phyloP scores from a whole-genome alignment of 2,888 invertebrate genomes.

The Chironomus tentans region DNA sequence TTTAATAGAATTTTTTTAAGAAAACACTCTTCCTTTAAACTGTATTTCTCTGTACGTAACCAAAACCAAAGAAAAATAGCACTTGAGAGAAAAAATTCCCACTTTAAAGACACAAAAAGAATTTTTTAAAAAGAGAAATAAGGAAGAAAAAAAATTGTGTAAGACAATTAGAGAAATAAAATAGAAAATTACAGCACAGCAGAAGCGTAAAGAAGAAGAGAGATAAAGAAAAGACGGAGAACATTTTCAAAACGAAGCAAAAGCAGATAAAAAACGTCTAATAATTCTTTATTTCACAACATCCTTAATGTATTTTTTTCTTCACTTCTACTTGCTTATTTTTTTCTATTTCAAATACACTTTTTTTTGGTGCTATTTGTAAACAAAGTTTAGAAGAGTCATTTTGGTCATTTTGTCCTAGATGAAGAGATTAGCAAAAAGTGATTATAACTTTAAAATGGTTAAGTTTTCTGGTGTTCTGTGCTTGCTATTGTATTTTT shows the following conservation, averaged over 20 bases:
- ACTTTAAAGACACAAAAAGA: background rate
- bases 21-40: background rate
- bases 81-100: background rate
- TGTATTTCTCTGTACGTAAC: background rate
- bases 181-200: background rate
- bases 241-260: constrained; percentile 6
- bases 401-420: no score
- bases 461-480: background rate
- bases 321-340: background rate
- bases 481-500: no score
- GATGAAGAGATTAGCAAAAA: no score
- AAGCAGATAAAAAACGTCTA: constrained; percentile 22
- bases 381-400: background rate
- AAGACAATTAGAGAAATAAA: background rate
- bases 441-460: background rate
- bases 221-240: background rate
- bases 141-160: background rate
- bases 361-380: background rate
- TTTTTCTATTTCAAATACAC: background rate
- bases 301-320: constrained; percentile 27
- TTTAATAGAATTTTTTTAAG: background rate
- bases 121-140: background rate
- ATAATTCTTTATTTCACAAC: constrained; percentile 27
- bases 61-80: background rate
- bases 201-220: background rate